phyloP scores from a whole-genome alignment of 1,140 invertebrate species.

The Idris sp. region DNA sequence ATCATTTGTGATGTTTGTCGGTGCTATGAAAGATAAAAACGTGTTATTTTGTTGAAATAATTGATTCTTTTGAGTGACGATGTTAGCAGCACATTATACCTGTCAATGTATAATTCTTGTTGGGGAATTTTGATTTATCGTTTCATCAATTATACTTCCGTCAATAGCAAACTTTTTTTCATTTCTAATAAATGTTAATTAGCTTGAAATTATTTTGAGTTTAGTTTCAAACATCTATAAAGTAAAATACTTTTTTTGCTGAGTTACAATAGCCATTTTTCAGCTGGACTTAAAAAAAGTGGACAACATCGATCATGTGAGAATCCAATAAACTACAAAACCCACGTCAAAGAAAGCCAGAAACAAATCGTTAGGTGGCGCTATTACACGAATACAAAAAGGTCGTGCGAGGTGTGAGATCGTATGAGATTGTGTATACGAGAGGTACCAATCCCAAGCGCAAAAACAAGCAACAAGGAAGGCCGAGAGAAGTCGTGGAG shows the following conservation, averaged over 20 bases:
- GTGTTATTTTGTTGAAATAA: constrained; percentile 8
- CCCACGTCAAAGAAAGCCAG: constrained; percentile 24
- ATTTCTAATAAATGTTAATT: too few species aligned
- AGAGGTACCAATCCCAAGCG: constrained; percentile 18
- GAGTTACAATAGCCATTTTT: too few species aligned
- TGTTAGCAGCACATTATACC: background rate
- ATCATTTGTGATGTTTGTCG: too few species aligned
- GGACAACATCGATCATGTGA: constrained; percentile 23
- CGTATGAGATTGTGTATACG: too few species aligned
- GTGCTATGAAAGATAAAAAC: constrained; percentile 1
- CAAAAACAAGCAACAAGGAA: background rate
- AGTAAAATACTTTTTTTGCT: too few species aligned
- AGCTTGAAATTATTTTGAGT: too few species aligned
- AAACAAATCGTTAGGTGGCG: constrained; percentile 50
- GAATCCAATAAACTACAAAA: constrained; percentile 34
- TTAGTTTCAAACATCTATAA: too few species aligned
- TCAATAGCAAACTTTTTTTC: too few species aligned
- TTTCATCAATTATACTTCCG: background rate
- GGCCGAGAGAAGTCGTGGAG: constrained; percentile 23
- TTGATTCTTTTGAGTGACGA: constrained; percentile 5
- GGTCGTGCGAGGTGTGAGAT: constrained; percentile 21
- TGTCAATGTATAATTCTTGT: too few species aligned
- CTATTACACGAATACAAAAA: constrained; percentile 37
- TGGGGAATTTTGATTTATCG: constrained; percentile 9
- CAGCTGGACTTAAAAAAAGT: too few species aligned